These are phyloP conservation scores for Camponotus pennsylvanicus DNA, from an alignment of 1,140 invertebrate genomes.

Conservation along the genomic window DNA sequence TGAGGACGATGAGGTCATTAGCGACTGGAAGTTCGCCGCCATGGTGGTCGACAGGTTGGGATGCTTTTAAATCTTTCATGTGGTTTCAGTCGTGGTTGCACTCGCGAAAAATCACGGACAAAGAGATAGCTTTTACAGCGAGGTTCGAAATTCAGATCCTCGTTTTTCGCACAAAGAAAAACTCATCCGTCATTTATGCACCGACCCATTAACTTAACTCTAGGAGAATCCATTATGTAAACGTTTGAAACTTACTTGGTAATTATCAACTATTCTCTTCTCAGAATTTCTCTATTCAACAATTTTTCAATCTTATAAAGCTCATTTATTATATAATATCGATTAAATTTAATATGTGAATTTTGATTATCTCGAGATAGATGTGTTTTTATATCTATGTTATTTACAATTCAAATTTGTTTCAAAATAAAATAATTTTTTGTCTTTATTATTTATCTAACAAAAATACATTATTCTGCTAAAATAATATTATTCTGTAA, in stretches of 20 bases:
- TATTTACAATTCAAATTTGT: neutral
- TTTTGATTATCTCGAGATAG: too few relatives aligned
- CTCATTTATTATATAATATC: neutral
- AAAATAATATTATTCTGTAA: neutral
- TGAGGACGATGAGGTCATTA: conserved; percentile 95
- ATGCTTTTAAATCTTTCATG: conserved; percentile 45
- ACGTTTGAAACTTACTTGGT: neutral
- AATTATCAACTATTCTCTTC: neutral
- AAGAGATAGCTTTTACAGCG: conserved; percentile 22
- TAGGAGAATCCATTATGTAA: conserved; percentile 13
- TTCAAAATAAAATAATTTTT: neutral
- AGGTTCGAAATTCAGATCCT: conserved; percentile 11
- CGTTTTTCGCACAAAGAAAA: conserved; percentile 11
- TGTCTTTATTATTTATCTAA: neutral
- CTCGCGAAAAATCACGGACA: conserved; percentile 37
- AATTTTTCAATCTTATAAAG: neutral
- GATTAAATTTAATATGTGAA: too few relatives aligned
- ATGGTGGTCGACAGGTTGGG: conserved; percentile 97
- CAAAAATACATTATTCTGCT: neutral
- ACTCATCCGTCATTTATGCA: conserved; percentile 23
- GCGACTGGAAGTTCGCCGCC: conserved; percentile 99
- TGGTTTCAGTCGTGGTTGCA: neutral
- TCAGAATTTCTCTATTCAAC: neutral
- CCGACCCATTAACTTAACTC: neutral
- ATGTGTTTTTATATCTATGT: too few relatives aligned